Evolutionary conservation across 1,140 invertebrate species (phyloP).

Genomic region (Drosophila sucinea): DNA sequence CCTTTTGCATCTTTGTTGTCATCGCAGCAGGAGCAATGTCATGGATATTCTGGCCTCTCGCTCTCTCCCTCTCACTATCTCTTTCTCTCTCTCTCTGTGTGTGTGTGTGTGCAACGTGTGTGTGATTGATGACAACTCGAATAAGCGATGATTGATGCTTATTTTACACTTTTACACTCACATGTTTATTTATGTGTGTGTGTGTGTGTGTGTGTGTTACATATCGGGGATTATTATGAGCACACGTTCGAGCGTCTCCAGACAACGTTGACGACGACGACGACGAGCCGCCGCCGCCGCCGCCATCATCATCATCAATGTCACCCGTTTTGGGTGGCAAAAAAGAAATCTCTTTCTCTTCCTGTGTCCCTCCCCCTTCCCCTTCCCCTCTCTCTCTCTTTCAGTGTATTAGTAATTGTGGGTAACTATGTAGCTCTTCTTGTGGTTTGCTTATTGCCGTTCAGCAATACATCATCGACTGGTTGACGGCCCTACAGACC

Average conservation of each 20-base stretch:
- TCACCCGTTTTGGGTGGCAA: conserved; percentile 30
- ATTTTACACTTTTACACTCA: conserved; percentile 80
- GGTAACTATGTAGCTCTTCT: conserved; percentile 45
- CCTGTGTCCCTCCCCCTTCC: background rate
- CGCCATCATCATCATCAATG: conserved; percentile 70
- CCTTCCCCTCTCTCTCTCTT: background rate
- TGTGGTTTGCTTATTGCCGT: conserved; percentile 74
- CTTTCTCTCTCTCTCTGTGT: conserved; percentile 31
- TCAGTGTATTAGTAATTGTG: conserved; percentile 70
- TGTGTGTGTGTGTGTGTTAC: conserved; percentile 31
- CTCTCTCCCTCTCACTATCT: conserved; percentile 18
- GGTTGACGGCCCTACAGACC: conserved; percentile 42
- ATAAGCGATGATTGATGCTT: conserved; percentile 83
- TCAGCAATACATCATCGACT: conserved; percentile 74
- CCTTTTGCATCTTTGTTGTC: conserved; percentile 47
- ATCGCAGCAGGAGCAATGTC: conserved; percentile 35
- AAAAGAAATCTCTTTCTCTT: conserved; percentile 3
- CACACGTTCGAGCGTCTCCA: conserved; percentile 76
- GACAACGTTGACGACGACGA: conserved; percentile 44
- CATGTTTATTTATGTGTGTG: conserved; percentile 63
- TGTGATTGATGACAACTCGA: conserved; percentile 82
- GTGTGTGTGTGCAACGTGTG: conserved; percentile 66
- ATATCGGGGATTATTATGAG: conserved; percentile 69
- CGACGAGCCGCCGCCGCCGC: conserved; percentile 38
- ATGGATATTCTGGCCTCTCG: conserved; percentile 26